A percentile compares a stretch with the other conserved stretches of the same genome.
phyloP scores from a whole-genome alignment of 2,113 vertebrate species.

The Sapayoa aenigma region DNA sequence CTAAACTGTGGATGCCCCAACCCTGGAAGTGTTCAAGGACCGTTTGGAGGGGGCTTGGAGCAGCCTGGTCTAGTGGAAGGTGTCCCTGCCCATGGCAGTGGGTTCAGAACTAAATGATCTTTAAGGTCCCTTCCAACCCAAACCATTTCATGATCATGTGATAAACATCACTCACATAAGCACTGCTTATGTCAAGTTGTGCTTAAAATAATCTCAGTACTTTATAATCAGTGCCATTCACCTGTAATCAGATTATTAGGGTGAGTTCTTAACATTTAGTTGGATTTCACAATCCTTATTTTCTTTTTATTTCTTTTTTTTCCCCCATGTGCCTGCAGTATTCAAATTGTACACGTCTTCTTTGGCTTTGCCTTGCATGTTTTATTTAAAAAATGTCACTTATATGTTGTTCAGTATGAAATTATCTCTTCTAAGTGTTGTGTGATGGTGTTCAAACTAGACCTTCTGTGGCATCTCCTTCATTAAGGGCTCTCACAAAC shows the following conservation, averaged over 20 bases:
- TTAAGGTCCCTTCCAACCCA: not conserved
- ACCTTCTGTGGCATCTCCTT: not conserved
- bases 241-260: not conserved
- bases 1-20: not conserved
- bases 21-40: not conserved
- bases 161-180: not conserved
- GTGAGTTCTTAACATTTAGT: not conserved
- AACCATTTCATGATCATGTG: not conserved
- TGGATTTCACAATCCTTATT: not conserved
- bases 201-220: not conserved
- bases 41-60: not conserved
- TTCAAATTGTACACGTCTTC: not conserved
- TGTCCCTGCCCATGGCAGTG: not conserved
- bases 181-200: not conserved
- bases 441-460: not conserved
- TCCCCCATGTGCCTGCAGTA: fast-evolving
- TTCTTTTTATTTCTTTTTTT: fast-evolving
- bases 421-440: not conserved
- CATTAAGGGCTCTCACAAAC: not conserved
- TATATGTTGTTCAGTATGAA: not conserved
- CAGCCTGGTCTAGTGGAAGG: fast-evolving
- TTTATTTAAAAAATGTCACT: not conserved
- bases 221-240: not conserved
- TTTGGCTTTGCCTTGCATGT: not conserved
- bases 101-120: not conserved